Conservation (phyloP, 2,888 invertebrate species). For the Aromia moschata region DNA sequence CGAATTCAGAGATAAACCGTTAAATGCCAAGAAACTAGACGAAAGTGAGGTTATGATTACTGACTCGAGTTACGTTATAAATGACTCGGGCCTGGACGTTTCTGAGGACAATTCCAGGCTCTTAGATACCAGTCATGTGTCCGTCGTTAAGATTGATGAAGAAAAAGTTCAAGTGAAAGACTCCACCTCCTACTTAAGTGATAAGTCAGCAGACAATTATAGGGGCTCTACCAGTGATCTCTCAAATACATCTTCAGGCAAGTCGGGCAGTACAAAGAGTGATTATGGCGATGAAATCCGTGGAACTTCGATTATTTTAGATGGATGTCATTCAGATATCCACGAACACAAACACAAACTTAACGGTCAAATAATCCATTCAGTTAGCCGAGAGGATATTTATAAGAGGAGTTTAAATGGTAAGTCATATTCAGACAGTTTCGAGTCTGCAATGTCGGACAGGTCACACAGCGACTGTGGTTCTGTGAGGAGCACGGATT, state of each 20-base stretch:
- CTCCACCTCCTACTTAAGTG: slow-evolving; percentile 64
- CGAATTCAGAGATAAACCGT: slow-evolving; percentile 60
- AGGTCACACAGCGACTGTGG: slow-evolving; percentile 80
- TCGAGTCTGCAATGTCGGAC: slow-evolving; percentile 61
- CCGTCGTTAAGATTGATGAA: slow-evolving; percentile 89
- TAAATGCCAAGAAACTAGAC: slow-evolving; percentile 76
- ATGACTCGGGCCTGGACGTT: slow-evolving; percentile 73
- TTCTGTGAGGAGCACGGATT: slow-evolving; percentile 71
- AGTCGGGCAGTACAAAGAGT: slow-evolving; percentile 56
- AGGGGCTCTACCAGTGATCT: slow-evolving; percentile 61
- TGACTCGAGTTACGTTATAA: slow-evolving; percentile 73
- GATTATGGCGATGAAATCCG: slow-evolving; percentile 62
- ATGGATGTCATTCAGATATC: slow-evolving; percentile 57
- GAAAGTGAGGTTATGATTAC: slow-evolving; percentile 88
- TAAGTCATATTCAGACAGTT: slow-evolving; percentile 71
- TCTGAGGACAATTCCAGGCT: slow-evolving; percentile 60
- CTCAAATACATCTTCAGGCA: slow-evolving; percentile 59
- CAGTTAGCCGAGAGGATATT: slow-evolving; percentile 56
- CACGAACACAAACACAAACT: slow-evolving; percentile 54
- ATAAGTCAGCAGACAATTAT: slow-evolving; percentile 51
- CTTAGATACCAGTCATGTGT: slow-evolving; percentile 86
- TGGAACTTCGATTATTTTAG: slow-evolving; percentile 64
- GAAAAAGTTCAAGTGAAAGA: slow-evolving; percentile 79
- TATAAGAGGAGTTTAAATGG: slow-evolving; percentile 58
- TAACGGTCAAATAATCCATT: slow-evolving; percentile 64